Evolutionary conservation across 2,888 invertebrate genomes (phyloP).

Genomic region (Machimus rusticus): DNA sequence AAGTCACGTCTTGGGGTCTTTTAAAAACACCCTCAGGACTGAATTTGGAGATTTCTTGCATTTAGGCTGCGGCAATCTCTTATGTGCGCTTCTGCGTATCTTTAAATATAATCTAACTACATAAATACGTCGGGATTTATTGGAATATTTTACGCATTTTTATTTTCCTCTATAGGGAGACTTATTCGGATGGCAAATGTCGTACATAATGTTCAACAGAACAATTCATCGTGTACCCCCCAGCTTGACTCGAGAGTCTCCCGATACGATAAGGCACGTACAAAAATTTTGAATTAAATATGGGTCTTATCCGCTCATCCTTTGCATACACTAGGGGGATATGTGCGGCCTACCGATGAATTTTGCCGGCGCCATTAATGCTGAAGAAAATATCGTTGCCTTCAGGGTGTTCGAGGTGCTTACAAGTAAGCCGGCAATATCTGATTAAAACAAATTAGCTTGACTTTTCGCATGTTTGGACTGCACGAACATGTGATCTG

Average conservation of each 20-base stretch:
- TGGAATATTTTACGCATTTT: constrained; percentile 35
- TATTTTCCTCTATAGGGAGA: constrained; percentile 12
- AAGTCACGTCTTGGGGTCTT: background rate
- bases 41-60: constrained; percentile 10
- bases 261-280: background rate
- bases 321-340: background rate
- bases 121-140: constrained; percentile 24
- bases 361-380: background rate
- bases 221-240: background rate
- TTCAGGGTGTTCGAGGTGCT: background rate
- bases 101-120: constrained; percentile 24
- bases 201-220: background rate
- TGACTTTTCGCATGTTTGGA: background rate
- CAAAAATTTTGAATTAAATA: background rate
- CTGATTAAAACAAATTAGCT: background rate
- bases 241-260: background rate
- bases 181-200: background rate
- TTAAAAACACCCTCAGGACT: background rate
- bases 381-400: background rate
- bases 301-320: background rate
- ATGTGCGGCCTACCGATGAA: background rate
- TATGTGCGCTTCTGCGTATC: background rate
- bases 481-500: background rate
- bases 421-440: background rate
- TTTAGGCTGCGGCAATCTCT: background rate